These are phyloP conservation scores for Carassius carassius DNA, from an alignment of 2,113 vertebrate genomes.

Conservation along the genomic window DNA sequence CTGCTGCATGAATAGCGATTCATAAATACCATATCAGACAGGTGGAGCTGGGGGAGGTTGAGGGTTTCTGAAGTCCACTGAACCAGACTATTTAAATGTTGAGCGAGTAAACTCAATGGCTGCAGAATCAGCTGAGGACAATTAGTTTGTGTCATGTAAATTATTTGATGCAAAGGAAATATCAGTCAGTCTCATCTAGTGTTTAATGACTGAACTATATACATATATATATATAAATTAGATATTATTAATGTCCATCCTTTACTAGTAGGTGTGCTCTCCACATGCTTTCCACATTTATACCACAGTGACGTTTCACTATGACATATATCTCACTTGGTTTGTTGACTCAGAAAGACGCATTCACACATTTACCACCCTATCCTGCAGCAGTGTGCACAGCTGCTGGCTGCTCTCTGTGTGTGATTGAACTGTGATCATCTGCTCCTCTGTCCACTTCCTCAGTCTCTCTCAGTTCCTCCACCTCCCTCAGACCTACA, in stretches of 20 bases:
- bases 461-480: slow-evolving; percentile 68
- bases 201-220: too few species aligned
- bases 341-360: neutral
- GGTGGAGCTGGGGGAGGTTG: too few species aligned
- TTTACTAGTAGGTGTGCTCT: neutral
- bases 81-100: too few species aligned
- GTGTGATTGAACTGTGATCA: slow-evolving; percentile 66
- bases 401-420: slow-evolving; percentile 61
- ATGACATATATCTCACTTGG: neutral
- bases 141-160: too few species aligned
- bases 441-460: slow-evolving; percentile 71
- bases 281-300: too few species aligned
- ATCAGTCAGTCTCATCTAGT: too few species aligned
- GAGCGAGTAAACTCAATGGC: too few species aligned
- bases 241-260: neutral
- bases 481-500: slow-evolving; percentile 65
- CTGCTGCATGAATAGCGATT: neutral
- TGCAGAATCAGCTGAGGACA: too few species aligned
- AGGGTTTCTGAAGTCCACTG: too few species aligned
- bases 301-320: neutral
- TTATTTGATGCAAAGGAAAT: too few species aligned
- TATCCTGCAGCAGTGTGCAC: slow-evolving; percentile 66
- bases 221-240: too few species aligned
- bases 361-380: slow-evolving; percentile 68
- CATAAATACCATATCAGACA: neutral